A percentile compares a stretch with the other conserved stretches of the same genome.
phyloP scores from a whole-genome alignment of 2,797 vertebrate genomes.

The Amniataba percoides region DNA sequence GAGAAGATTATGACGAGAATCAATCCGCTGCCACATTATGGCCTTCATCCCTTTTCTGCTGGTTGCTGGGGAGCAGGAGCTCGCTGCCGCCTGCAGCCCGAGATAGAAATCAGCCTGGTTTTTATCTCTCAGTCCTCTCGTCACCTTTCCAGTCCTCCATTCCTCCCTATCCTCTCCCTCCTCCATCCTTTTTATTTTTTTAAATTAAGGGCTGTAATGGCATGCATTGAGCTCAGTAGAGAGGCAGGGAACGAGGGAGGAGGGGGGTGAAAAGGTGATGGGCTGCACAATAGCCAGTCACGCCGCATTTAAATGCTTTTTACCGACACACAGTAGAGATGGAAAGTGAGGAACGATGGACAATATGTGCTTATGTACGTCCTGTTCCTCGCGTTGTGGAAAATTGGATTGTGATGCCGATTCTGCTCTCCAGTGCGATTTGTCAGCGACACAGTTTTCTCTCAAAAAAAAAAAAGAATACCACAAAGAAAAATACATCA shows the following conservation, averaged over 20 bases:
- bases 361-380: conserved; percentile 41
- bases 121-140: conserved; percentile 60
- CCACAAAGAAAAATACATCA: conserved; percentile 51
- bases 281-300: conserved; percentile 71
- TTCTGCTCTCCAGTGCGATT: conserved; percentile 53
- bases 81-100: conserved; percentile 50
- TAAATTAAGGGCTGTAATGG: conserved; percentile 59
- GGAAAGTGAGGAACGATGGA: conserved; percentile 45
- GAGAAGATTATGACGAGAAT: conserved; percentile 70
- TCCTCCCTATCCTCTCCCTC: conserved; percentile 27
- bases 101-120: conserved; percentile 71
- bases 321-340: conserved; percentile 39
- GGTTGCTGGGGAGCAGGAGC: conserved; percentile 57
- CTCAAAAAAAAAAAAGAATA: conserved; percentile 41
- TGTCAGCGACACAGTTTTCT: conserved; percentile 53
- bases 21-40: conserved; percentile 74
- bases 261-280: conserved; percentile 58
- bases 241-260: conserved; percentile 41
- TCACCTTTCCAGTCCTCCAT: conserved; percentile 65
- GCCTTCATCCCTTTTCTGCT: conserved; percentile 58
- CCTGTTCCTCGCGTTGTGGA: conserved; percentile 59
- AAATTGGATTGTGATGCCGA: conserved; percentile 67
- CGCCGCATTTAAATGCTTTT: conserved; percentile 70
- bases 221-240: conserved; percentile 44
- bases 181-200: conserved; percentile 6